These are phyloP conservation scores for Ptychobarbus kaznakovi DNA, from an alignment of 2,797 vertebrate genomes.

Conservation along the genomic window DNA sequence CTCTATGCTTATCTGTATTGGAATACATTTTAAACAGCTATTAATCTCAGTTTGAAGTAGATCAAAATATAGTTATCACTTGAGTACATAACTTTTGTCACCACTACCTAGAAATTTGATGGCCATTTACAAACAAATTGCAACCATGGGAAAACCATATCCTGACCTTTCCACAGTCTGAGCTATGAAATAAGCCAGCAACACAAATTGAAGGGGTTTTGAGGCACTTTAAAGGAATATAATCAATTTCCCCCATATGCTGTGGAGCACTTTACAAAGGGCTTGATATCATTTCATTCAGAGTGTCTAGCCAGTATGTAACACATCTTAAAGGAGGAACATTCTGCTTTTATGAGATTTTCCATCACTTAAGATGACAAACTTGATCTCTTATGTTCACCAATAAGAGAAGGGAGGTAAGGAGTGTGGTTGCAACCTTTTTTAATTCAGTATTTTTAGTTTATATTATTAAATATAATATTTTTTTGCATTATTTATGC, in stretches of 20 bases:
- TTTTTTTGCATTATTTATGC: not conserved
- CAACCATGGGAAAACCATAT: constrained; percentile 18
- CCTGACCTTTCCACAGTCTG: not conserved
- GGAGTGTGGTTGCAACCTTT: not conserved
- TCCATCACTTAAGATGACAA: constrained; percentile 65
- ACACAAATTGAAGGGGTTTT: constrained; percentile 73
- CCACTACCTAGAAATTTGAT: constrained; percentile 27
- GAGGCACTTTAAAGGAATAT: constrained; percentile 72
- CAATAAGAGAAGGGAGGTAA: constrained; percentile 54
- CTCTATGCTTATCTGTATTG: constrained; percentile 30
- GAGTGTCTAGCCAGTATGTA: constrained; percentile 74
- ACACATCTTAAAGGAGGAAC: constrained; percentile 75
- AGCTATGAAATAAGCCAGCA: constrained; percentile 40
- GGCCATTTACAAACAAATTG: constrained; percentile 33
- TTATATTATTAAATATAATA: no score
- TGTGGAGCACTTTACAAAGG: constrained; percentile 77
- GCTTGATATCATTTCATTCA: constrained; percentile 80
- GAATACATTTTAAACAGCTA: constrained; percentile 56
- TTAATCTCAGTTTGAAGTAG: constrained; percentile 53
- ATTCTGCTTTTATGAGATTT: constrained; percentile 73
- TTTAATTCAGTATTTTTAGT: not conserved
- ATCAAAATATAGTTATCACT: constrained; percentile 53
- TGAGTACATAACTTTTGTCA: constrained; percentile 24
- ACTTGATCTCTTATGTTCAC: constrained; percentile 62
- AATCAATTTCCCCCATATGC: constrained; percentile 69